Evolutionary conservation across 2,797 vertebrate genomes (phyloP).

Genomic region (Neosilurus mollespiculum): DNA sequence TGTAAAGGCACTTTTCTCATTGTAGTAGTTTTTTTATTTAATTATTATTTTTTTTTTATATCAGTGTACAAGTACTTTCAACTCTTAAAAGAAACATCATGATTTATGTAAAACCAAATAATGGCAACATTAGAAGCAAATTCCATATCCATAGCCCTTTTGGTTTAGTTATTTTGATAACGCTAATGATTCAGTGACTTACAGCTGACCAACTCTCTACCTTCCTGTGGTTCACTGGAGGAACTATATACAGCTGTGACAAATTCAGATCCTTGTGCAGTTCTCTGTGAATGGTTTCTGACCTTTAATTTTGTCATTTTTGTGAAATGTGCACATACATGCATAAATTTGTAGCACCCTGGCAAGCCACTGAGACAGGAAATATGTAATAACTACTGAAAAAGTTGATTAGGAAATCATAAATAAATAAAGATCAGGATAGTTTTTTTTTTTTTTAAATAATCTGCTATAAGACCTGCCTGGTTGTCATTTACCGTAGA

Average conservation of each 20-base stretch:
- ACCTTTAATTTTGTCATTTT: background rate
- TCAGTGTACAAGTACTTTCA: background rate
- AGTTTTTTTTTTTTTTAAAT: background rate
- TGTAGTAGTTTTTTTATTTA: background rate
- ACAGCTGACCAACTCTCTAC: background rate
- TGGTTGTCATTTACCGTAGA: background rate
- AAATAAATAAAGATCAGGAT: too few species aligned
- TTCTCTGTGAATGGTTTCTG: background rate
- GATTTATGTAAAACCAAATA: background rate
- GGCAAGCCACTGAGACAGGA: background rate
- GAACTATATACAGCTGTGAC: background rate
- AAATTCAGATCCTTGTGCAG: background rate
- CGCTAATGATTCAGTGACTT: background rate
- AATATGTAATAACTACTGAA: background rate
- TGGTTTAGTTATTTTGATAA: background rate
- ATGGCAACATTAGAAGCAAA: background rate
- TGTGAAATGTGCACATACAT: background rate
- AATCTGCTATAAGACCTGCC: slow-evolving; percentile 3
- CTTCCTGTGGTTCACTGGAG: background rate
- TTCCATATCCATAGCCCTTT: background rate
- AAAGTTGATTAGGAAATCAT: too few species aligned
- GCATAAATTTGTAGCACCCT: background rate
- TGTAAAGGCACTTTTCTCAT: slow-evolving; percentile 4
- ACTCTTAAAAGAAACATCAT: background rate
- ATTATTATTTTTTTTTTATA: background rate